phyloP scores from a whole-genome alignment of 2,113 vertebrate genomes.

The Carassius carassius region DNA sequence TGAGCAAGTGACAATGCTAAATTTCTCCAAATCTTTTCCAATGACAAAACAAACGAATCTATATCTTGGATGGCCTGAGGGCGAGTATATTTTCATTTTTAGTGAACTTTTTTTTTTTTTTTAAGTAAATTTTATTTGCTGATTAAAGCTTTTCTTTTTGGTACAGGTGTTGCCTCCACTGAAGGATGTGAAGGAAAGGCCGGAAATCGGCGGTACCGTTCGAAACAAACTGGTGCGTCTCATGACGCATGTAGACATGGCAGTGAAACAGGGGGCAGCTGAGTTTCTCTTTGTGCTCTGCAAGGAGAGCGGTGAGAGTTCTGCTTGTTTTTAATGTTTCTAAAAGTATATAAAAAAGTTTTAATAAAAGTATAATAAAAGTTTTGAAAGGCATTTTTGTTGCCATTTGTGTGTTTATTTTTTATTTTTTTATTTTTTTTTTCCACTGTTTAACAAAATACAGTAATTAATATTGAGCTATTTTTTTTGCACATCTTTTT shows the following conservation, averaged over 20 bases:
- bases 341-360: background rate
- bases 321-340: background rate
- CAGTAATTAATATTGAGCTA: background rate
- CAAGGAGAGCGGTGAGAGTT: conserved; percentile 90
- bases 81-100: too few relatives aligned
- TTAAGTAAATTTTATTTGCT: background rate
- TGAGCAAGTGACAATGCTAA: too few relatives aligned
- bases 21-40: too few relatives aligned
- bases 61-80: too few relatives aligned
- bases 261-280: conserved; percentile 94
- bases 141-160: background rate
- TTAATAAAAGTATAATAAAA: too few relatives aligned
- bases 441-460: background rate
- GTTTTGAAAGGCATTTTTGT: background rate
- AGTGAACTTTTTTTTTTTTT: too few relatives aligned
- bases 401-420: background rate
- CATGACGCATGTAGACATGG: conserved; percentile 95
- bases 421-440: too few relatives aligned
- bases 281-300: conserved; percentile 98
- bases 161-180: conserved; percentile 90
- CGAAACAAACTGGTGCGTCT: conserved; percentile 96
- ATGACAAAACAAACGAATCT: too few relatives aligned
- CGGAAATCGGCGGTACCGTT: conserved; percentile 90
- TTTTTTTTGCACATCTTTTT: background rate
- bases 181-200: conserved; percentile 90